Evolutionary conservation across 2,797 vertebrate genomes (phyloP).

Genomic region (Acanthurus leucopareius): DNA sequence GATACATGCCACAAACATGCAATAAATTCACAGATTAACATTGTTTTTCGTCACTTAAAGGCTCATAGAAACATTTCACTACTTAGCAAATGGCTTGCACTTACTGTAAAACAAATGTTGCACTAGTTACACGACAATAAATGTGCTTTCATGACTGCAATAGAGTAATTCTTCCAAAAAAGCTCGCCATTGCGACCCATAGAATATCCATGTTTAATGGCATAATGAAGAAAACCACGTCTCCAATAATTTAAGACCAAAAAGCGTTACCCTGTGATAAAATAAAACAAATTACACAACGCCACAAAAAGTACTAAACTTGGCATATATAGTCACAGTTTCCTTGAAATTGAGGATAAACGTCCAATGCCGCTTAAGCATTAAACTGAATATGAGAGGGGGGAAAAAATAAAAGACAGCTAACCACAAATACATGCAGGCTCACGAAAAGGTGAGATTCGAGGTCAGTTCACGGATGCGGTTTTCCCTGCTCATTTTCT

Average conservation of each 20-base stretch:
- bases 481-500: slow-evolving; percentile 99
- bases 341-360: slow-evolving; percentile 76
- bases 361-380: slow-evolving; percentile 75
- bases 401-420: not conserved
- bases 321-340: slow-evolving; percentile 80
- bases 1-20: slow-evolving; percentile 99
- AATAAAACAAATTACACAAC: slow-evolving; percentile 78
- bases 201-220: slow-evolving; percentile 52
- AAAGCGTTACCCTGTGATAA: slow-evolving; percentile 83
- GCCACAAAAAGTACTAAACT: slow-evolving; percentile 72
- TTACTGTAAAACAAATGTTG: slow-evolving; percentile 65
- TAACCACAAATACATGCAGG: slow-evolving; percentile 55
- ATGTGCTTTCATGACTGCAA: slow-evolving; percentile 82
- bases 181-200: slow-evolving; percentile 76
- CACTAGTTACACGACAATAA: slow-evolving; percentile 66
- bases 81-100: slow-evolving; percentile 59
- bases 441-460: slow-evolving; percentile 99
- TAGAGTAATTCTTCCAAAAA: slow-evolving; percentile 76
- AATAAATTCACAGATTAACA: slow-evolving; percentile 90
- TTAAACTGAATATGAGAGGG: slow-evolving; percentile 52
- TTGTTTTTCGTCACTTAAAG: slow-evolving; percentile 87
- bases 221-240: slow-evolving; percentile 47
- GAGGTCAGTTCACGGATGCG: slow-evolving; percentile 99
- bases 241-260: slow-evolving; percentile 84
- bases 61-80: slow-evolving; percentile 86